Evolutionary conservation across 2,113 vertebrate species (phyloP), one percentile per base, ranked within the genome.

Genomic region (Antechinus flavipes): DNA sequence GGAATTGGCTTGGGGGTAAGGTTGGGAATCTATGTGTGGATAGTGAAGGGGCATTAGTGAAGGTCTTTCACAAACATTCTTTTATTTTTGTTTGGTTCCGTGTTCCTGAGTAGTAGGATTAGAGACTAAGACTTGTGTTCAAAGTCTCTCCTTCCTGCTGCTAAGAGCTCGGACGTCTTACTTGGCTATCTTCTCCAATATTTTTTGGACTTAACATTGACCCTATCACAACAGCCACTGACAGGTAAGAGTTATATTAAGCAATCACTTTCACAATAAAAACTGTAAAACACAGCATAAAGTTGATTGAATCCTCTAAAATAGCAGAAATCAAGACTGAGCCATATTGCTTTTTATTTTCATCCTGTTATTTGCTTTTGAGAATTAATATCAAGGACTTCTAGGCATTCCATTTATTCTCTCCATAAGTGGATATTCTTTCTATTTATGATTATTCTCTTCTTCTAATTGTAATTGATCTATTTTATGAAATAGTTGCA

Each of bases 1-100:
- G 35, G 93, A 95, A 98, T 94, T 76, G 91, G 22, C 68, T 96
- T 35, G 94, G 91, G 95, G 96, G 93, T 58, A 93, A 97, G 90
- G 90, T 95, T 96, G 47, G 90, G 47, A 49, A 27, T 47, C 12
- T 27, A 90, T 90, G 46, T 92, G 95, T 93, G 53, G n/a, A 49
- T 96, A 93, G 91, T 93, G 95, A 92, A 90, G 26, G 49, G 61
- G 35, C 61, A 91, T 96, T 93, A 92, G 93, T 92, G 93, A 96
- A 96, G 91, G 35, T 8, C 54, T 55, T 95, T 93, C 91, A 16
- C 91, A 95, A 95, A 95, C 54, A 68, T 10, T 53, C 3, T 0
- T 91, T 95, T 89, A 96, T 92, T 94, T 97, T 96, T 95, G 90
- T 97, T 94, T 95, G 84, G 91, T 91, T 94, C 91, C 91, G 0